phyloP scores from a whole-genome alignment of 2,797 vertebrate genomes.

The Malacoctenus gilli region DNA sequence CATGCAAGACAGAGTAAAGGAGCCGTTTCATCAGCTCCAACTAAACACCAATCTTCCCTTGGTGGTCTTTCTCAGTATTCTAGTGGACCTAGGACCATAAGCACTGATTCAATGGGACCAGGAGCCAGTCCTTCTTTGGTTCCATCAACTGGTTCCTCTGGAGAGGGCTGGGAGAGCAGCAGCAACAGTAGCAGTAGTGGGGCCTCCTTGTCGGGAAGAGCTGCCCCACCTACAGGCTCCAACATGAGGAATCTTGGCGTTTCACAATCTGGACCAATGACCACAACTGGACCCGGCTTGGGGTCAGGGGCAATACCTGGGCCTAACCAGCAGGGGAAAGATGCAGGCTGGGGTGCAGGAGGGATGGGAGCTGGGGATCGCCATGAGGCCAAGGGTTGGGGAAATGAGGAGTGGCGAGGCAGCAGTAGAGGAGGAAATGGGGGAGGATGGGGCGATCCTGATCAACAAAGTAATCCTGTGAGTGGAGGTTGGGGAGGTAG shows the following conservation, averaged over 20 bases:
- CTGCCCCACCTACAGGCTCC: constrained; percentile 67
- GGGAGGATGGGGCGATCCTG: constrained; percentile 74
- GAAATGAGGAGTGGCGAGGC: constrained; percentile 87
- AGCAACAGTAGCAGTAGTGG: constrained; percentile 81
- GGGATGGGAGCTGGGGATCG: constrained; percentile 68
- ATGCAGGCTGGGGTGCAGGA: constrained; percentile 87
- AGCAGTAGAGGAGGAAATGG: constrained; percentile 67
- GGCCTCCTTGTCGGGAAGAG: constrained; percentile 76
- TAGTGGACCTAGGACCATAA: constrained; percentile 63
- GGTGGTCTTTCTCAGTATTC: constrained; percentile 73
- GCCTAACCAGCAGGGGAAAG: constrained; percentile 86
- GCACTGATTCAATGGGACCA: constrained; percentile 70
- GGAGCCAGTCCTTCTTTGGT: constrained; percentile 63
- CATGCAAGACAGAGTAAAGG: constrained; percentile 67
- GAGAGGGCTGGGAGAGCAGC: constrained; percentile 93
- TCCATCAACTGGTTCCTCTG: constrained; percentile 69
- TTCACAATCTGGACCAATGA: constrained; percentile 74
- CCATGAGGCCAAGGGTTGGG: constrained; percentile 90
- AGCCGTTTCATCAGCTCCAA: constrained; percentile 72
- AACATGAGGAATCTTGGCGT: constrained; percentile 74
- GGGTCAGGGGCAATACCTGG: constrained; percentile 61
- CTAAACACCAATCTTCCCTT: constrained; percentile 66
- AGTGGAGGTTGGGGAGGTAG: constrained; percentile 75
- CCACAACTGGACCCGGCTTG: constrained; percentile 56
- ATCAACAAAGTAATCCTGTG: constrained; percentile 69